phyloP scores from a whole-genome alignment of 2,888 invertebrate genomes.

The Malachius bipustulatus region DNA sequence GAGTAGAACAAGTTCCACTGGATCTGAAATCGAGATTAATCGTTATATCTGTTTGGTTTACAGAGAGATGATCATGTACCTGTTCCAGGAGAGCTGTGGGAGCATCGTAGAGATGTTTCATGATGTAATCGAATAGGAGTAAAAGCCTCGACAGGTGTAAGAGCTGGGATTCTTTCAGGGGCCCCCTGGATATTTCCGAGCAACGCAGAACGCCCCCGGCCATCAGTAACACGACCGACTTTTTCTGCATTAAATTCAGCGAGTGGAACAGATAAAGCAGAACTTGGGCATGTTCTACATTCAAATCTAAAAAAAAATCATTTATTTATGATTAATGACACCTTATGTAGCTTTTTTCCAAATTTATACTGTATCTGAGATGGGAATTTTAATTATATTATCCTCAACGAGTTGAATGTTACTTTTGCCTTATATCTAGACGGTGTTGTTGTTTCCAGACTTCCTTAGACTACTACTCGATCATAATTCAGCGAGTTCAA shows the following conservation, averaged over 20 bases:
- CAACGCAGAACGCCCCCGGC: conserved; percentile 62
- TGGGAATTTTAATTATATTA: too few species aligned
- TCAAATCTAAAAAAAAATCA: conserved; percentile 59
- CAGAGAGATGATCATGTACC: conserved; percentile 38
- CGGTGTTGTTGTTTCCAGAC: too few species aligned
- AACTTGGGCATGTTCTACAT: conserved; percentile 91
- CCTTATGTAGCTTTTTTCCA: too few species aligned
- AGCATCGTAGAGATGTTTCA: conserved; percentile 91
- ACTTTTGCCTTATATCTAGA: too few species aligned
- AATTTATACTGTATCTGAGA: too few species aligned
- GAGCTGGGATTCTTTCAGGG: conserved; percentile 56
- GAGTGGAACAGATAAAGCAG: conserved; percentile 90
- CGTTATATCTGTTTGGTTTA: too few species aligned
- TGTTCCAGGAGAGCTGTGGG: conserved; percentile 77
- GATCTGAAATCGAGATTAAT: conserved; percentile 38
- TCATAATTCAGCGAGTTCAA: too few species aligned
- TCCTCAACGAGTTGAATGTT: too few species aligned
- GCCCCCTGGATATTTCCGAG: conserved; percentile 49
- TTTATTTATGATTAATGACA: too few species aligned
- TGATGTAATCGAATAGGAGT: conserved; percentile 83
- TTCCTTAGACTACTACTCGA: too few species aligned
- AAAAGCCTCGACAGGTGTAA: conserved; percentile 73
- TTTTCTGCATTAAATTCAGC: conserved; percentile 91
- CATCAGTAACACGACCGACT: conserved; percentile 75
- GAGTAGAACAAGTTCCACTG: conserved; percentile 71